Evolutionary conservation across 2,888 invertebrate species (phyloP), one percentile per base, ranked within the genome.

Genomic region (Ametastegia equiseti): DNA sequence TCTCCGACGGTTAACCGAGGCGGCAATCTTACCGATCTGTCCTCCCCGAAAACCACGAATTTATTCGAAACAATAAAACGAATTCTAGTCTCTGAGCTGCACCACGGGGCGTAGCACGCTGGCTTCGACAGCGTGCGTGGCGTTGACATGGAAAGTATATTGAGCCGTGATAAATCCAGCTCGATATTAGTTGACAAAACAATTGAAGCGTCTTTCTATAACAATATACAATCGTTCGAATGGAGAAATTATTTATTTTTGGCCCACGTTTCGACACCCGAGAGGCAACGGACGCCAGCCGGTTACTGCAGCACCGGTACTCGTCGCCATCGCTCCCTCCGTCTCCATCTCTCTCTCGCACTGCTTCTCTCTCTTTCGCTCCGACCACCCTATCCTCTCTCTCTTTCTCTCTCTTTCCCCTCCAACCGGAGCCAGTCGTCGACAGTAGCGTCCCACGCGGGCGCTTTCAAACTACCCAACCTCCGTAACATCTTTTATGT

Each of bases 91-190:
- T 63, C 19, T 78, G 60, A 67, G 39, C n/a, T n/a, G n/a, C 36
- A 78, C 83, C 83, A 85, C 85, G 85, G 88, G 87, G 88, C 86
- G 88, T 87, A 89, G 88, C 88, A 87, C 88, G 87, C 87, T 88
- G 89, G 88, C 86, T 88, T 88, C 87, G 89, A 85, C 80, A 89
- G 86, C 85, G 85, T 85, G 87, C 88, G 88, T 87, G 88, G 86
- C 86, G 88, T 88, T 87, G 89, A 87, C 88, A 89, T 89, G 88
- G 88, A 88, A 88, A 89, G 87, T 80, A 85, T 85, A 84, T 86
- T 87, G 83, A 86, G 83, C 79, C 80, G 81, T 81, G 69, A 78
- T 60, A 23, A 39, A 78, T 78, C 78, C 78, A 78, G 78, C 78
- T 78, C 78, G 60, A 57, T 78, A 60, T 39, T 50, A 33, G 33